Evolutionary conservation across 2,113 vertebrate species (phyloP), one percentile per base, ranked within the genome.

Genomic region (Scytalopus superciliaris): DNA sequence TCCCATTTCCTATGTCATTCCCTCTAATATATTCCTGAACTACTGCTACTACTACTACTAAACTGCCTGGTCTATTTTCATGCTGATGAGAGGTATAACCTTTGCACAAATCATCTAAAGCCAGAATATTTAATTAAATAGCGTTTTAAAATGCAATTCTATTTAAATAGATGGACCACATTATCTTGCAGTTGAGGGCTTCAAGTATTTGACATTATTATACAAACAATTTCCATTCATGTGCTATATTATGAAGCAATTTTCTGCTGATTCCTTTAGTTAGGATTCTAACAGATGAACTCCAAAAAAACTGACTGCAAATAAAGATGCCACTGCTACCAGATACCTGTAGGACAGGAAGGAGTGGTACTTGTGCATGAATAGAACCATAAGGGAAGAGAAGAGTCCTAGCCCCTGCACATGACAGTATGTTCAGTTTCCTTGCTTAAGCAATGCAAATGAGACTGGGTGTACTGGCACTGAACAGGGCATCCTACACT

Each of bases 391-490:
- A 42, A 72, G 12, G 30, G 60, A 31, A 60, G 40, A 84, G 44
- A 39, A 6, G 5, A 35, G 42, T 39, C 19, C 25, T 68, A 94
- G n/a, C 7, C 49, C 49, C 75, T 62, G 55, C 18, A 81, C 9
- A 1, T 17, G 39, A 45, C 19, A 64, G 16, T 1, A 19, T 2
- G 0, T 47, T 74, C 31, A 12, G n/a, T 19, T 27, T 60, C 66
- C n/a, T 37, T 45, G 50, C 45, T 63, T 18, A 40, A 28, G 27
- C 31, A 55, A 52, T 40, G 39, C 62, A 85, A 47, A 16, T 17
- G 31, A 82, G 60, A 47, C 2, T 22, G 62, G 17, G 28, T 17
- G 10, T 60, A 19, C 15, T 42, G 42, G n/a, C 53, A 83, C 0
- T 17, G 40, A 81, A 39, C 49, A 68, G 11, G 56, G 39, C 49